Evolutionary conservation across 2,113 vertebrate genomes (phyloP).

Genomic region (Neodon shergylaensis): DNA sequence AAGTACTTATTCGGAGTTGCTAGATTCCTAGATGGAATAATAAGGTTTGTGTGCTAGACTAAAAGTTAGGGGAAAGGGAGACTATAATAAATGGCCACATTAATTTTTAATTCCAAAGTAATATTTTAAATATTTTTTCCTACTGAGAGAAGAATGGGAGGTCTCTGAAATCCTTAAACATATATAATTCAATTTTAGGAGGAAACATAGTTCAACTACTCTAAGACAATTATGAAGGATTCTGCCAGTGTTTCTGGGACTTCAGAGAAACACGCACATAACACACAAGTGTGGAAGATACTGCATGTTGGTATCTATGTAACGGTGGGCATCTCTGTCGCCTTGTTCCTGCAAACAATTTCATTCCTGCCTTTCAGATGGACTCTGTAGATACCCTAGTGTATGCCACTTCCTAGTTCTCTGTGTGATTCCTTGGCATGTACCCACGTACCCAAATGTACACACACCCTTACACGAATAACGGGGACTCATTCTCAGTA

Average conservation of each 20-base stretch:
- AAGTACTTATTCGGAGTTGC: neutral
- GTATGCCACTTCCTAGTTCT: neutral
- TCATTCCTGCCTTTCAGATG: neutral
- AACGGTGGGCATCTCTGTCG: neutral
- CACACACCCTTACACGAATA: rapidly evolving
- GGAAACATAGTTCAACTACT: neutral
- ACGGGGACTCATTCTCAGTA: neutral
- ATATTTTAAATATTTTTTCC: slow-evolving; percentile 38
- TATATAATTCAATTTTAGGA: neutral
- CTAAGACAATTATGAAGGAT: neutral
- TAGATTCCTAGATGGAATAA: neutral
- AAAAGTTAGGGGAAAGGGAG: slow-evolving; percentile 8
- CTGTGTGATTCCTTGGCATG: neutral
- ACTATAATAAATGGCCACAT: slow-evolving; percentile 11
- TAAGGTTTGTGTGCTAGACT: neutral
- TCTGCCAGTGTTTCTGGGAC: neutral
- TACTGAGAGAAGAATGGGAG: neutral
- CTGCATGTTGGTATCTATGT: neutral
- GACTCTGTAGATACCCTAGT: rapidly evolving
- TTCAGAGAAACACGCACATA: rapidly evolving
- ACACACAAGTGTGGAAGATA: rapidly evolving
- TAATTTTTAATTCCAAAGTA: slow-evolving; percentile 37
- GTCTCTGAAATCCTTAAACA: neutral
- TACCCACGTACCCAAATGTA: rapidly evolving
- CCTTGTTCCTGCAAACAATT: neutral